Conservation (phyloP, 2,113 vertebrate genomes). For the Noctilio leporinus region DNA sequence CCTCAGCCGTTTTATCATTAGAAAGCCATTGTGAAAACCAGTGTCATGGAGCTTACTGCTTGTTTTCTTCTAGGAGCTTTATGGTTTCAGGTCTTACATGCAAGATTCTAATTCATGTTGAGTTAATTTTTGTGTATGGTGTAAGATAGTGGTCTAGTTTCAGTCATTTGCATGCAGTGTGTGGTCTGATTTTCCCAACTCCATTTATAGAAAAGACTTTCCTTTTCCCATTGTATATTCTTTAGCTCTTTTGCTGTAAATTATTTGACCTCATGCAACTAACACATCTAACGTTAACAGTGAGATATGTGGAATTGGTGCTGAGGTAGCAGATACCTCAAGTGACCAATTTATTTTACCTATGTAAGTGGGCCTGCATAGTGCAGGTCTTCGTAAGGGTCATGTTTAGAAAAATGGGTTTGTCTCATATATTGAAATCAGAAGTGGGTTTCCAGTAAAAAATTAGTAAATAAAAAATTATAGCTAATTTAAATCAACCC, state of each 20-base stretch:
- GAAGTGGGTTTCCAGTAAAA: constrained; percentile 8
- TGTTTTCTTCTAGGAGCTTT: not conserved
- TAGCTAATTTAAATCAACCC: constrained; percentile 35
- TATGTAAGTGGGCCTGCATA: not conserved
- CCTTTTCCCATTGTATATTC: not conserved
- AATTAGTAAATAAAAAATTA: constrained; percentile 15
- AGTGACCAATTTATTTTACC: not conserved
- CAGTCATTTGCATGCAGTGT: not conserved
- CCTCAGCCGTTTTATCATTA: not conserved
- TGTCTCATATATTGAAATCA: not conserved
- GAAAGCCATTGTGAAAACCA: not conserved
- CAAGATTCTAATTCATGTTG: not conserved
- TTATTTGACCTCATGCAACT: not conserved
- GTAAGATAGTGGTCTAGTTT: not conserved
- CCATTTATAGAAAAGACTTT: not conserved
- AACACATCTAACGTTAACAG: not conserved
- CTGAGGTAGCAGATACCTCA: not conserved
- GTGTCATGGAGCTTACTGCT: not conserved
- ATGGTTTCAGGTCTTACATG: not conserved
- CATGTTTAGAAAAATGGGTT: constrained; percentile 6
- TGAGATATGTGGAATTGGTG: not conserved
- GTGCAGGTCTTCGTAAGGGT: not conserved
- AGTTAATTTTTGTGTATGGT: not conserved
- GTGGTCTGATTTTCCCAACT: not conserved
- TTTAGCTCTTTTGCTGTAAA: not conserved